phyloP scores from a whole-genome alignment of 2,797 vertebrate genomes.

The Halcyon badia region DNA sequence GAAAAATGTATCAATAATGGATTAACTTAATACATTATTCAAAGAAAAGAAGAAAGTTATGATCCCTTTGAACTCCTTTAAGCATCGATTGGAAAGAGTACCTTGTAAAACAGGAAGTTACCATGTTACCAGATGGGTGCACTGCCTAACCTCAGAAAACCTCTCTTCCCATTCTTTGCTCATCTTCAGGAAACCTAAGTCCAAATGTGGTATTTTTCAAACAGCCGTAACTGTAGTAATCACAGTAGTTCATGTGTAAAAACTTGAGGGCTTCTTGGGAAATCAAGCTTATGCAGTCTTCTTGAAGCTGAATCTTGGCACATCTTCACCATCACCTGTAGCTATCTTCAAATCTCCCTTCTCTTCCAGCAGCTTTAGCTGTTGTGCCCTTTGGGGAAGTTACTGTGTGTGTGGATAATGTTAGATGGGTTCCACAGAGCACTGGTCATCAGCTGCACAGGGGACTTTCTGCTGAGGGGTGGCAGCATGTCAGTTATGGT shows the following conservation, averaged over 20 bases:
- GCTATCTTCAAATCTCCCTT: not conserved
- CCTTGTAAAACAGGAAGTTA: not conserved
- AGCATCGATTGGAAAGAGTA: not conserved
- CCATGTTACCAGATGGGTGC: fast-evolving
- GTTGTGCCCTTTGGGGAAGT: not conserved
- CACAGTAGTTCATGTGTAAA: not conserved
- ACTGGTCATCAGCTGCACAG: fast-evolving
- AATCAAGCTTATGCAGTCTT: not conserved
- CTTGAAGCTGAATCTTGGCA: not conserved
- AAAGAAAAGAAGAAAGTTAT: not conserved
- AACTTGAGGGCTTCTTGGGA: not conserved
- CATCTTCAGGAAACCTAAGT: not conserved
- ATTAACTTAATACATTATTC: not conserved
- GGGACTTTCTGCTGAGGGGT: not conserved
- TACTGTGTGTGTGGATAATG: fast-evolving
- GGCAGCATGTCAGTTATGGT: not conserved
- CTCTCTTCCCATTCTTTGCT: not conserved
- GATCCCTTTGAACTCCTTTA: not conserved
- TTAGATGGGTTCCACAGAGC: not conserved
- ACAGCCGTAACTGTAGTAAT: not conserved
- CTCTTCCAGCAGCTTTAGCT: not conserved
- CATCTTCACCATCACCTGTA: not conserved
- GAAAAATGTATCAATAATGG: not conserved
- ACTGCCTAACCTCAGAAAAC: not conserved
- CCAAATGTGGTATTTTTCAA: not conserved